Evolutionary conservation across 2,113 vertebrate genomes (phyloP).

Genomic region (Callopanchax toddi): DNA sequence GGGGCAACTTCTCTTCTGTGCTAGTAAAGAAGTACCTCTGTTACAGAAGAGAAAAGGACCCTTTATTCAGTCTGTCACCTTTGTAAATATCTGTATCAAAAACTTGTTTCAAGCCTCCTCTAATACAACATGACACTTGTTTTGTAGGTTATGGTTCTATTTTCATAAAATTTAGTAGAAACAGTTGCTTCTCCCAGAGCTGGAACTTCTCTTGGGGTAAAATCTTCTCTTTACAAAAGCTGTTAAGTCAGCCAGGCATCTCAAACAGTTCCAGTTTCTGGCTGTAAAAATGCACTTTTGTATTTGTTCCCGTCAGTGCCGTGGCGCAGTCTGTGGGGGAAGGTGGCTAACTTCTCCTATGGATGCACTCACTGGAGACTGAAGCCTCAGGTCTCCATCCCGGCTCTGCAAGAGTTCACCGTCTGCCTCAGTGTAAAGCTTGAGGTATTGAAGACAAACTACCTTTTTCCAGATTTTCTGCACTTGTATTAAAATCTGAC

Average conservation of each 20-base stretch:
- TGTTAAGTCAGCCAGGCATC: too few relatives aligned
- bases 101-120: too few relatives aligned
- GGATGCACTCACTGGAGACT: constrained; percentile 68
- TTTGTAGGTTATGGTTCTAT: too few relatives aligned
- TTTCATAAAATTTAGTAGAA: too few relatives aligned
- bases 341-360: constrained; percentile 72
- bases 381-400: constrained; percentile 57
- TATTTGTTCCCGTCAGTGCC: constrained; percentile 21
- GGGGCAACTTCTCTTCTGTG: too few relatives aligned
- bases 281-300: neutral
- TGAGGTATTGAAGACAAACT: constrained; percentile 8
- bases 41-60: too few relatives aligned
- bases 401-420: constrained; percentile 78
- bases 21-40: too few relatives aligned
- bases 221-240: neutral
- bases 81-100: too few relatives aligned
- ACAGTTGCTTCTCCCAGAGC: neutral
- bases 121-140: too few relatives aligned
- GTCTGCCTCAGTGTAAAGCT: constrained; percentile 79
- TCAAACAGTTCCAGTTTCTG: neutral
- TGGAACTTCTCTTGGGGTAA: neutral
- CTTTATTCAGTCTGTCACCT: too few relatives aligned
- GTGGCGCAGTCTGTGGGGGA: constrained; percentile 75
- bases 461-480: neutral
- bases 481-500: neutral